Percentiles rank a stretch among this genome's conserved stretches.
These are phyloP conservation scores for Sebastes glaucus DNA, from an alignment of 2,797 vertebrate genomes.

Conservation along the genomic window DNA sequence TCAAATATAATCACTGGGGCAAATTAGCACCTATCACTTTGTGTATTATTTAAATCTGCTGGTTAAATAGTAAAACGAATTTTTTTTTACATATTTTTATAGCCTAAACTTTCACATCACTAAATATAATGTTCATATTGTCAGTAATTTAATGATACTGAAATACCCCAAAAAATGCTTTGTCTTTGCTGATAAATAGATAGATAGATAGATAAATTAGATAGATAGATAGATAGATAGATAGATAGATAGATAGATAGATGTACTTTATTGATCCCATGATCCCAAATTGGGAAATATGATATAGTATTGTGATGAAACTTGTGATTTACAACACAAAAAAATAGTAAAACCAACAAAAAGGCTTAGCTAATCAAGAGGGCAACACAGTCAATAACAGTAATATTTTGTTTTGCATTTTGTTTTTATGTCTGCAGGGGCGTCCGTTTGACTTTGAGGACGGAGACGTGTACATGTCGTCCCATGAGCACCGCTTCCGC, in stretches of 20 bases:
- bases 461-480: conserved; percentile 91
- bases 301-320: no score
- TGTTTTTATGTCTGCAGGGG: conserved; percentile 72
- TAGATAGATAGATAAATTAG: no score
- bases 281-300: no score
- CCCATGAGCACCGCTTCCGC: conserved; percentile 93
- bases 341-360: background rate
- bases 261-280: no score
- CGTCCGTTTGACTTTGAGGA: conserved; percentile 85
- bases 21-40: background rate
- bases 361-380: no score
- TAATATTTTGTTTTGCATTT: background rate
- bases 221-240: no score
- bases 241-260: no score
- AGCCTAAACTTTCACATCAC: background rate
- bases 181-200: no score
- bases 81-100: background rate
- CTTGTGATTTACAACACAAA: no score
- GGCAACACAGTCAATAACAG: background rate
- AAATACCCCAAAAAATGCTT: no score
- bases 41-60: background rate
- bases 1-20: background rate
- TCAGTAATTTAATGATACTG: background rate
- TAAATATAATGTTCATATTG: background rate
- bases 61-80: background rate